Evolutionary conservation across 1,140 invertebrate genomes (phyloP).

Genomic region (Leptinotarsa undecemlineata): DNA sequence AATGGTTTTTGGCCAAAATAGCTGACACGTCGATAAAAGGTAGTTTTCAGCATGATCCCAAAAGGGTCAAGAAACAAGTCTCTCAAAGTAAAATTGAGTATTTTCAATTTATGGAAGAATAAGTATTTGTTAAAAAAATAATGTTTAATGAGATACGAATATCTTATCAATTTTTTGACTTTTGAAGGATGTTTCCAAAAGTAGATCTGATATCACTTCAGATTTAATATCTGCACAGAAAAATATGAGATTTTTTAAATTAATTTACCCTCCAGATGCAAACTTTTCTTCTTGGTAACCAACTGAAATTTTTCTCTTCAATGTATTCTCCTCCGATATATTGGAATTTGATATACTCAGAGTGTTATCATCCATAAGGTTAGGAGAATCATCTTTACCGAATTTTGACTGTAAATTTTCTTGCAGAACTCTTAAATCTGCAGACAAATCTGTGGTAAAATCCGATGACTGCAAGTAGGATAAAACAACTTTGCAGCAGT

Average conservation of each 20-base stretch:
- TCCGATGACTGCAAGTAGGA: slow-evolving; percentile 86
- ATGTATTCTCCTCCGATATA: slow-evolving; percentile 41
- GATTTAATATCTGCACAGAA: too few species aligned
- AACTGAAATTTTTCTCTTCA: slow-evolving; percentile 66
- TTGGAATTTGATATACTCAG: background rate
- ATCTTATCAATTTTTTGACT: too few species aligned
- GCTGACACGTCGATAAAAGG: too few species aligned
- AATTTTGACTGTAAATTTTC: slow-evolving; percentile 78
- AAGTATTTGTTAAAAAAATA: too few species aligned
- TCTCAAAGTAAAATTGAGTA: too few species aligned
- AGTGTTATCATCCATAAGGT: slow-evolving; percentile 9
- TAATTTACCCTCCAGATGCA: slow-evolving; percentile 59
- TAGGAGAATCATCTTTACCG: slow-evolving; percentile 51
- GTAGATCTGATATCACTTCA: too few species aligned
- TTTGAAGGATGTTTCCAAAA: too few species aligned
- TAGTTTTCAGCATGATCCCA: too few species aligned
- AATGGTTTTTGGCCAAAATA: too few species aligned
- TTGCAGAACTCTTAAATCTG: slow-evolving; percentile 78
- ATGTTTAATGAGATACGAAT: too few species aligned
- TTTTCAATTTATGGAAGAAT: too few species aligned
- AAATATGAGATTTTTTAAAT: background rate
- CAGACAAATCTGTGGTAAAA: slow-evolving; percentile 70
- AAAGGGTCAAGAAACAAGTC: too few species aligned
- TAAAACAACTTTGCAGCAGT: slow-evolving; percentile 90
- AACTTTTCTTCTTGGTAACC: slow-evolving; percentile 81